These are phyloP conservation scores for Cavia porcellus DNA, from an alignment of 2,113 vertebrate species.

Conservation along the genomic window DNA sequence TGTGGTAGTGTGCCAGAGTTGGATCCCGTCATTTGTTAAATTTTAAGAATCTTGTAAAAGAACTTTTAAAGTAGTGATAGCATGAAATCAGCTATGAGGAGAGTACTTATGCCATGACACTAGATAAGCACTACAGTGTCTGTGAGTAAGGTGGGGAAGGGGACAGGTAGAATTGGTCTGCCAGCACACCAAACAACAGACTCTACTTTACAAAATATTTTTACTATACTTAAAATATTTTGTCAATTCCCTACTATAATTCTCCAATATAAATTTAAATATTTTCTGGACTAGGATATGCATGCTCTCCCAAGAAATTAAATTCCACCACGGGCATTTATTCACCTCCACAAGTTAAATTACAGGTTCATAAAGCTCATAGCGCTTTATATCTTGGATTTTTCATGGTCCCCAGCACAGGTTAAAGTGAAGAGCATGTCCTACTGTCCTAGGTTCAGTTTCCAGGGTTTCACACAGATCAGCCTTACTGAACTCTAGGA, in stretches of 20 bases:
- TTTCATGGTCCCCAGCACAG: neutral
- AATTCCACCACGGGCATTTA: neutral
- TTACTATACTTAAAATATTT: neutral
- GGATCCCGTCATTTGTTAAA: neutral
- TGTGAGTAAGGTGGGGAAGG: too few species aligned
- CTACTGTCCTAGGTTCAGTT: neutral
- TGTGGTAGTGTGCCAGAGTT: neutral
- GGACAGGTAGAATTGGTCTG: neutral
- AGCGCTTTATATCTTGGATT: neutral
- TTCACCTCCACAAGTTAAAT: neutral
- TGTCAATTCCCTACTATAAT: neutral
- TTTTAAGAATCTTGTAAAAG: slow-evolving; percentile 14
- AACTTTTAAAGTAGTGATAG: neutral
- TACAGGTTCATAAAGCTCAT: neutral
- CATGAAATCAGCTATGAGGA: neutral
- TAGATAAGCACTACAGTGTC: neutral
- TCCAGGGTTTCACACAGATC: neutral
- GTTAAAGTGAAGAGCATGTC: neutral
- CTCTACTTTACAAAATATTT: neutral
- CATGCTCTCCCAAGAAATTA: neutral
- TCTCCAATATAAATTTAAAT: slow-evolving; percentile 51
- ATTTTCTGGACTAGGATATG: neutral
- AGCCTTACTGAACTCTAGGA: neutral
- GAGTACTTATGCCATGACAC: neutral
- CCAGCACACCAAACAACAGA: neutral